phyloP scores from a whole-genome alignment of 2,888 invertebrate species.

The Zhuqinia jingwanae region DNA sequence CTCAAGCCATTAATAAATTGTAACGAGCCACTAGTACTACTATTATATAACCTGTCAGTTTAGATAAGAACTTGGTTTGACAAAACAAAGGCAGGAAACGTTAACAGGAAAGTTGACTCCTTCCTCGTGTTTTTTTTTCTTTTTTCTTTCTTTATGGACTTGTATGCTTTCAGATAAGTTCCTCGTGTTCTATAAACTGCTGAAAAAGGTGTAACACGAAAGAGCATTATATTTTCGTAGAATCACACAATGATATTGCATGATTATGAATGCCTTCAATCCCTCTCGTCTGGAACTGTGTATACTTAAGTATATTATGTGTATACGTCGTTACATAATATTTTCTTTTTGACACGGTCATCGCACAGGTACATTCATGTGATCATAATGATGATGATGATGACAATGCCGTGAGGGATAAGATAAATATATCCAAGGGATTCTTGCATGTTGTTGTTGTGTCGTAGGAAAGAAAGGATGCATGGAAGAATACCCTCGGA shows the following conservation, averaged over 20 bases:
- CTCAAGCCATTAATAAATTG: no score
- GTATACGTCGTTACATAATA: constrained; percentile 3
- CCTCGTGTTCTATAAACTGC: background rate
- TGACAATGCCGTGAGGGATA: constrained; percentile 28
- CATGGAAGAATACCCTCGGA: background rate
- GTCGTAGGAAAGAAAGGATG: constrained; percentile 24
- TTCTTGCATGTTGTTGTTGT: background rate
- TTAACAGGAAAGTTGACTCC: constrained; percentile 4
- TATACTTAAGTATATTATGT: background rate
- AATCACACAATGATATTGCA: constrained; percentile 23
- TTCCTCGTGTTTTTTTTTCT: background rate
- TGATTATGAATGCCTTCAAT: constrained; percentile 8
- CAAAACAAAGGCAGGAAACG: constrained; percentile 24
- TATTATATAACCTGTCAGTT: no score
- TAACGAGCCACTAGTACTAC: no score
- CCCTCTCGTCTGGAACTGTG: background rate
- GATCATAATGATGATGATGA: constrained; percentile 17
- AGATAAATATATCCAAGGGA: constrained; percentile 27
- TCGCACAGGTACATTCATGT: constrained; percentile 35
- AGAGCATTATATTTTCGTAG: background rate
- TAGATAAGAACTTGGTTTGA: background rate
- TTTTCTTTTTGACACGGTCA: constrained; percentile 32
- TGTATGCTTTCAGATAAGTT: no score
- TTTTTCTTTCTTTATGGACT: no score
- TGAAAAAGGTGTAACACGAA: background rate